Evolutionary conservation across 2,888 invertebrate genomes (phyloP), one percentile per base, ranked within the genome.

Genomic region (Drymonia ruficornis): DNA sequence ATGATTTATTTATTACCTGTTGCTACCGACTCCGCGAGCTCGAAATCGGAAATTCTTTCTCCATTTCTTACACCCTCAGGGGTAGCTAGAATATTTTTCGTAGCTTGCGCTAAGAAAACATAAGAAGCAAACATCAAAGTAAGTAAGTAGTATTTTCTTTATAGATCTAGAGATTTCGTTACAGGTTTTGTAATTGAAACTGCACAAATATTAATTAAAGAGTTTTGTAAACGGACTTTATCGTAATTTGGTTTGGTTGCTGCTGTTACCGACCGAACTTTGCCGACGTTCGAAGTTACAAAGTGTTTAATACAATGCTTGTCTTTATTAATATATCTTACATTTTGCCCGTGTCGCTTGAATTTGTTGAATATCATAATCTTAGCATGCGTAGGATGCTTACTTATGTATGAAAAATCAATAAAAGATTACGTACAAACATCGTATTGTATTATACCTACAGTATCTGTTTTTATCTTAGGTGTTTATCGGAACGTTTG

Each of bases 221-320:
- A 57, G 38, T 65, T 60, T 43, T 50, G 46, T 50, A 57, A 63
- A 54, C 48, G 50, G 43, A 19, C 52, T 29, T 55, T 67, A 52
- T 55, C 50, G 54, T 59, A 57, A 69, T 56, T 64, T 31, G 50
- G 42, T 59, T 53, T 43, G 18, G 29, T 3, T 28, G 38, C 50
- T 45, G 23, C 18, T 23, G 12, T 12, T 42, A 3, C 11, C 28
- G 23, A 4, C 9, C 19, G 45, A 52, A 64, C 45, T 51, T 6
- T 16, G 31, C 18, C 42, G 47, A 52, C 61, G 53, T 65, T 61
- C 52, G 50, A 58, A 67, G 16, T 63, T 63, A 48, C 47, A 40
- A 50, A 57, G 45, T 46, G 43, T 55, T 43, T 43, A 48, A 38
- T 52, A 54, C 43, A 55, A 54, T 36, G 47, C 49, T 58, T 48